Base-by-base conservation (phyloP, 2,888 invertebrate species). In the Nymphalis urticae region DNA sequence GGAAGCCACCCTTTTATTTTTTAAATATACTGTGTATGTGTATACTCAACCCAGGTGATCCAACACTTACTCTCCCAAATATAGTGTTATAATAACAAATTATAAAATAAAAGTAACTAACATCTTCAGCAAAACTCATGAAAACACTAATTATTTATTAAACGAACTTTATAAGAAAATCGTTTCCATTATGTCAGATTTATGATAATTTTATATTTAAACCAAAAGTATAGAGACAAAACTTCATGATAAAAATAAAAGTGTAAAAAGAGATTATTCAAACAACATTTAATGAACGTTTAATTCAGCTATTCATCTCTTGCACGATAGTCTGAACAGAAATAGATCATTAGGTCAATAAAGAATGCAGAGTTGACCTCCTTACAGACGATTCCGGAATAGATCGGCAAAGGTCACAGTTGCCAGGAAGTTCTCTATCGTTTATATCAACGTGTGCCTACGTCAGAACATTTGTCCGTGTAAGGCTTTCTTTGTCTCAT, bases 321-420 rank as follows among this genome's bases (percentile, higher is more conserved):
- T 51, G 61, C 53, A 47, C 47, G 51, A 56, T 36, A 56, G 62
- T 60, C 42, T 60, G 59, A 66, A 54, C 62, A 67, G 62, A 67
- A 67, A 67, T 67, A 67, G 66, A 67, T 67, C 66, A 67, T 67
- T 62, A 67, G 66, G 62, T 67, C 66, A 67, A 62, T 67, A 67
- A 62, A 67, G 62, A 67, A 67, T 67, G 66, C 66, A 56, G 50
- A 50, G 66, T 53, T 62, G 62, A 67, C 66, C 66, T 61, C 62
- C 27, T 67, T 67, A 62, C 36, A 62, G 66, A 50, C 56, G 17
- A 66, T 51, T 54, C 48, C 66, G 54, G 48, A 27, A 53, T 32
- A 56, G 62, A 67, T 67, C 50, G 56, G 66, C 21, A 47, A 66
- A 62, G 56, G 66, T 62, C 62, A 48, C 62, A 66, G 62, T 50